Conservation (phyloP, 2,113 vertebrate species). For the Hemiscyllium ocellatum region DNA sequence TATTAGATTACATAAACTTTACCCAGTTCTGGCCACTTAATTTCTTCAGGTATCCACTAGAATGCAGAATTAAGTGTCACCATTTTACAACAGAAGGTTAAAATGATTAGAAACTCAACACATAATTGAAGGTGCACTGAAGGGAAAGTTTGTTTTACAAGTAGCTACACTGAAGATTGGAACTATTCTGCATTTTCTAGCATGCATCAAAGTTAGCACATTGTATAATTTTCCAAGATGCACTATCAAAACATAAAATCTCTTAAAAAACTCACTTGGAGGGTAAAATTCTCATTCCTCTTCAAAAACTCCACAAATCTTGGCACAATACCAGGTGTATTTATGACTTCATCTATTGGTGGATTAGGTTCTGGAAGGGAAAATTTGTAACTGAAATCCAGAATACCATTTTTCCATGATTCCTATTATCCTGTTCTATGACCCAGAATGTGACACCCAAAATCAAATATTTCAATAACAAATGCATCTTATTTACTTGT, state of each 20-base stretch:
- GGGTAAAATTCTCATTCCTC: slow-evolving; percentile 77
- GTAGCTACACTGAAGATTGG: no score
- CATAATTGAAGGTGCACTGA: no score
- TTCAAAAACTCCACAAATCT: slow-evolving; percentile 86
- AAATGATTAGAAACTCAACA: no score
- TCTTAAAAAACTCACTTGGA: slow-evolving; percentile 65
- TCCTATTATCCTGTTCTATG: background rate
- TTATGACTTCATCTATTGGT: slow-evolving; percentile 87
- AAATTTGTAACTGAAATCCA: background rate
- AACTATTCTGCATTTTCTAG: background rate
- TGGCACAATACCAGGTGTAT: slow-evolving; percentile 77
- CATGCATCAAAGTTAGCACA: background rate
- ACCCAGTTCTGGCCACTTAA: no score
- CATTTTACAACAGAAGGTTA: no score
- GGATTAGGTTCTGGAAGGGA: slow-evolving; percentile 75
- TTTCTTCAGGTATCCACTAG: no score
- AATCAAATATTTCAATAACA: background rate
- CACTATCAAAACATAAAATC: background rate
- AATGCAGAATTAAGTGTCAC: no score
- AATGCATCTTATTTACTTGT: background rate
- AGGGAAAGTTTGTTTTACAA: no score
- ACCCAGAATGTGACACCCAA: no score
- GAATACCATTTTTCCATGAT: background rate
- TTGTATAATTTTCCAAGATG: background rate
- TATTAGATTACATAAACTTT: no score